Conservation (phyloP, 2,113 vertebrate genomes). For the Archocentrus centrarchus region DNA sequence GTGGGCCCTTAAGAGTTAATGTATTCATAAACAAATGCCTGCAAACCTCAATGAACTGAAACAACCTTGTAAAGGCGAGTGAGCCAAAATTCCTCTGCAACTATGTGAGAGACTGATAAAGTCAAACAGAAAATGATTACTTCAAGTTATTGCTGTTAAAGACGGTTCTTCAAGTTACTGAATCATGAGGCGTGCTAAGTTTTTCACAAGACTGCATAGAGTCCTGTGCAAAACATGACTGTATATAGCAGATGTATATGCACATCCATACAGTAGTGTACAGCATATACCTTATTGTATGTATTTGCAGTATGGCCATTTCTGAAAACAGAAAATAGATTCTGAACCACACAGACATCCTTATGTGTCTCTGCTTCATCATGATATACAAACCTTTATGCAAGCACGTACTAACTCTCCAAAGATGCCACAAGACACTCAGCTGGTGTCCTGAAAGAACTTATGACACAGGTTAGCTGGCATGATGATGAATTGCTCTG, state of each 20-base stretch:
- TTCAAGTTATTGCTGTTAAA: not conserved
- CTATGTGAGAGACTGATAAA: slow-evolving; percentile 1
- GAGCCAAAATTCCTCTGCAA: not conserved
- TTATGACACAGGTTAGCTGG: not conserved
- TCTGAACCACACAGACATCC: not conserved
- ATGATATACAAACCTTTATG: not conserved
- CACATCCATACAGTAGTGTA: not conserved
- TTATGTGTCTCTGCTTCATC: not conserved
- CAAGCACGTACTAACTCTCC: not conserved
- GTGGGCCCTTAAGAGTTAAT: not conserved
- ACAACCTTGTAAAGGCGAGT: not conserved
- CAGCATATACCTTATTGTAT: not conserved
- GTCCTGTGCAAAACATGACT: not conserved
- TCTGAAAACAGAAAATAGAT: not conserved
- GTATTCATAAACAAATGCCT: not conserved
- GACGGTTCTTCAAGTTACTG: not conserved
- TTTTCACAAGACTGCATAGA: not conserved
- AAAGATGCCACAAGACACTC: not conserved
- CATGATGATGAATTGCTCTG: not conserved
- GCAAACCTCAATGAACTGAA: slow-evolving; percentile 4
- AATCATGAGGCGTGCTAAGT: not conserved
- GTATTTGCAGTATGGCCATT: not conserved
- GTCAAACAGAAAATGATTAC: slow-evolving; percentile 6
- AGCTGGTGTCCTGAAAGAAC: not conserved
- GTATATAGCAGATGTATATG: not conserved